Evolutionary conservation across 2,888 invertebrate genomes (phyloP), one percentile per base, ranked within the genome.

Genomic region (Nemotelus nigrinus): DNA sequence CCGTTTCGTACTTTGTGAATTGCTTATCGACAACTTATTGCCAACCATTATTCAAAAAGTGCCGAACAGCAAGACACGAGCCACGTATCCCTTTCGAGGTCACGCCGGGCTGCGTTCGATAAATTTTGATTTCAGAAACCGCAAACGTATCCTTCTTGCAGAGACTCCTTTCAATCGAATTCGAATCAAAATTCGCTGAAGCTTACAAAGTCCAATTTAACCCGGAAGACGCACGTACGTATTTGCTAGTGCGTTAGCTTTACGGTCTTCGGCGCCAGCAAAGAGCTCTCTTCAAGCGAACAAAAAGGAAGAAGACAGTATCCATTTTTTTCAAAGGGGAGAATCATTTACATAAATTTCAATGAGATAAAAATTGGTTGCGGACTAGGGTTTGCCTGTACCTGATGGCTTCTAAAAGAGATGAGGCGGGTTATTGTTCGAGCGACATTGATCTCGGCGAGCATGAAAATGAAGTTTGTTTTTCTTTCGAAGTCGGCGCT

Each of bases 11-110:
- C 74, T 74, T 74, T 41, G 48, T 44, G 60, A 50, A 60, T 74
- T 74, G 74, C 53, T 74, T 74, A 74, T 74, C 74, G 74, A n/a
- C 7, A 74, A 74, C 74, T 74, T 74, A 74, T 74, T 60, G 74
- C 63, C 60, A 74, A 47, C 48, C 74, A 74, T 74, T 74, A 63
- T 74, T 74, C 74, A 74, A 74, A 72, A 10, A 39, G 44, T 44
- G 6, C 43, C 67, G 43, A 70, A 70, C 70, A 8, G 5, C 3
- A 8, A 55, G 10, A 55, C 43, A 4, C 39, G 7, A 10, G 39
- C 25, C 41, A 68, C 25, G n/a, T 74, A 25, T 25, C 25, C 25
- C 25, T 58, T 57, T 48, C 8, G 3, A 4, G 72, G 74, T 45
- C 63, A 41, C 8, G 48, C 41, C 41, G 41, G 25, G 60, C n/a